Percentiles rank a stretch among this genome's conserved stretches.
phyloP scores from a whole-genome alignment of 2,888 invertebrate species.

The Cerceris rybyensis region DNA sequence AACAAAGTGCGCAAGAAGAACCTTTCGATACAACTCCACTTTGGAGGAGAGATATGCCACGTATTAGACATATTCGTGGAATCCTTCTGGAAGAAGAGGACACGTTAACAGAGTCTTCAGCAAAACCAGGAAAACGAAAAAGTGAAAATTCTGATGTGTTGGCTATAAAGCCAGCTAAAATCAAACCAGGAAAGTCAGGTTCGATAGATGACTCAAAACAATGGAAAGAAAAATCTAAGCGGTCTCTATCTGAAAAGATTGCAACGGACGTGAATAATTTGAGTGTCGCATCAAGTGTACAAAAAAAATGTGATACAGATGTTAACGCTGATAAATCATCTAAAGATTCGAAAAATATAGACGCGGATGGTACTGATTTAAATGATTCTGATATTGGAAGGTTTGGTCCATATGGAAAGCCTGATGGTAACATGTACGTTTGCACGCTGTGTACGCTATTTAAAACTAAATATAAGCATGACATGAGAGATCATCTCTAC shows the following conservation, averaged over 20 bases:
- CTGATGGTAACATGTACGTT: constrained; percentile 83
- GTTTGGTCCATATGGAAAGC: constrained; percentile 82
- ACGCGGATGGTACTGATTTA: constrained; percentile 29
- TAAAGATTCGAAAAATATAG: constrained; percentile 16
- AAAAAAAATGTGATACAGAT: background rate
- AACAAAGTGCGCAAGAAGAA: constrained; percentile 69
- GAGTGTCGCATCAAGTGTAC: background rate
- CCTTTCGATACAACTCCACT: constrained; percentile 84
- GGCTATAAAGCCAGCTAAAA: constrained; percentile 59
- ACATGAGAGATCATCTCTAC: constrained; percentile 87
- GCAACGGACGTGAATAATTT: constrained; percentile 20
- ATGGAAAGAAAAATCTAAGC: constrained; percentile 54
- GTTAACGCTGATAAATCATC: constrained; percentile 5
- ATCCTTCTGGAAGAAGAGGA: constrained; percentile 84
- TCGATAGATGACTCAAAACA: constrained; percentile 64
- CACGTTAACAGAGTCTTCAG: constrained; percentile 63
- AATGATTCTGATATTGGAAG: constrained; percentile 56
- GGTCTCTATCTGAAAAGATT: constrained; percentile 54
- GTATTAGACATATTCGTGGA: constrained; percentile 85
- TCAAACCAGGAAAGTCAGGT: constrained; percentile 64
- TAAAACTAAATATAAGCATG: constrained; percentile 83
- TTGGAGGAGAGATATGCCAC: constrained; percentile 85
- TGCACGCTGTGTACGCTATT: constrained; percentile 86
- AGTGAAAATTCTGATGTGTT: constrained; percentile 61
- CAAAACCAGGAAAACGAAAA: constrained; percentile 66